Base-by-base conservation (phyloP, 2,888 invertebrate genomes). In the Vanessa cardui region DNA sequence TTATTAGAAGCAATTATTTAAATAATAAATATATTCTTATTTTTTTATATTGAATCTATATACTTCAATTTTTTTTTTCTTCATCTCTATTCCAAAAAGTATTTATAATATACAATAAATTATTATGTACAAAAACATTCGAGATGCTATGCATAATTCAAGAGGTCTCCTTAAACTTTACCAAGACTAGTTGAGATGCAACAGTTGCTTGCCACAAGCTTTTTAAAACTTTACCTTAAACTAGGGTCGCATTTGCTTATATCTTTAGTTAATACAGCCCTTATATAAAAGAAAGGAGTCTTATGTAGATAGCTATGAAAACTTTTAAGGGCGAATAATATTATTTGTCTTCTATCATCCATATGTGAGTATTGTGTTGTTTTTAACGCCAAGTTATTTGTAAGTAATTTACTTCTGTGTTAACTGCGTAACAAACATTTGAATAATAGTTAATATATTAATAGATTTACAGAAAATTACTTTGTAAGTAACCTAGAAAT, bases 171-270 rank as follows among this genome's bases (percentile, higher is more conserved):
- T 72, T 68, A 71, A 72, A 74, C 62, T 74, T 72, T 65, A 60
- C 71, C 71, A 64, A 68, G 71, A 68, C 68, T 72, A 72, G 72
- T 74, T 74, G 68, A 66, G 66, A 72, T 71, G 73, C 73, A 74
- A 72, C 73, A 74, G 73, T 74, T 74, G 73, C 68, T 69, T 47
- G 68, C 73, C 72, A 61, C 66, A 63, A 72, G 68, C 73, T 74
- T 74, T 74, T 72, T 70, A 72, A 73, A 74, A 73, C 68, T 72
- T 72, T 64, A 73, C 69, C 72, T 69, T 71, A 72, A 62, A 67
- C 69, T 64, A 64, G 58, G 70, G 70, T 72, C 67, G 69, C 56
- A 50, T 69, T 61, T 58, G 54, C 68, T 26, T 64, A 62, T 62
- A 68, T 61, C 61, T 60, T 67, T 67, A 56, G 62, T 62, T 62